A percentile compares a stretch with the other conserved stretches of the same genome.
These are phyloP conservation scores for Morpho deidamia DNA, from an alignment of 2,888 invertebrate species.

Conservation along the genomic window DNA sequence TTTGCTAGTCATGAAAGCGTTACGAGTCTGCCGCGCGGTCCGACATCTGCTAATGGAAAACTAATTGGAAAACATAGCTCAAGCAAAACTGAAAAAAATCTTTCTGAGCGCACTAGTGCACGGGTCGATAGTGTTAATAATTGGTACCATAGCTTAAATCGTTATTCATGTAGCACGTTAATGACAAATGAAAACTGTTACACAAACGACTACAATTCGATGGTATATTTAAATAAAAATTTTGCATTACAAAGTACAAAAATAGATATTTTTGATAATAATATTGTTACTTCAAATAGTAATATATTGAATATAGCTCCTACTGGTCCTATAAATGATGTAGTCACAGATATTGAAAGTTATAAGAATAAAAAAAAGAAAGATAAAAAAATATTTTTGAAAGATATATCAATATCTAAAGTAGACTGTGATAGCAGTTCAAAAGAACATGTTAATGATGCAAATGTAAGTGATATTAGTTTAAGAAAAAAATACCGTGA, in stretches of 20 bases:
- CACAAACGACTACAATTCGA: neutral
- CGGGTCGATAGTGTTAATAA: conserved; percentile 33
- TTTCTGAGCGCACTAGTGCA: neutral
- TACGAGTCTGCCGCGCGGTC: conserved; percentile 19
- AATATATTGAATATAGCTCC: neutral
- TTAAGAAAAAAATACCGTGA: conserved; percentile 39
- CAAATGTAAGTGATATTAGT: conserved; percentile 11
- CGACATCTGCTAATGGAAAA: neutral
- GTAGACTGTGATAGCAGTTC: neutral
- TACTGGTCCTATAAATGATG: neutral
- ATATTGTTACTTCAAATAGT: neutral
- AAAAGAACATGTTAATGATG: no score
- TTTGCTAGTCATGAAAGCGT: neutral
- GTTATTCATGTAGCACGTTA: conserved; percentile 18
- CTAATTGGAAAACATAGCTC: neutral
- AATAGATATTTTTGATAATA: conserved; percentile 9
- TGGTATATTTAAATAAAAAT: neutral
- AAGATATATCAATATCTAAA: neutral
- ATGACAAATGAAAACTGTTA: neutral
- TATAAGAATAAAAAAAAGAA: conserved; percentile 1
- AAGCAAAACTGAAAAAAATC: neutral
- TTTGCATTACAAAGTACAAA: neutral
- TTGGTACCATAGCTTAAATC: conserved; percentile 41
- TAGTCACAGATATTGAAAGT: neutral
- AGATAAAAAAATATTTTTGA: neutral